Percentiles rank a stretch among this genome's conserved stretches.
Evolutionary conservation across 2,113 vertebrate species (phyloP).

Genomic region (Solea solea): DNA sequence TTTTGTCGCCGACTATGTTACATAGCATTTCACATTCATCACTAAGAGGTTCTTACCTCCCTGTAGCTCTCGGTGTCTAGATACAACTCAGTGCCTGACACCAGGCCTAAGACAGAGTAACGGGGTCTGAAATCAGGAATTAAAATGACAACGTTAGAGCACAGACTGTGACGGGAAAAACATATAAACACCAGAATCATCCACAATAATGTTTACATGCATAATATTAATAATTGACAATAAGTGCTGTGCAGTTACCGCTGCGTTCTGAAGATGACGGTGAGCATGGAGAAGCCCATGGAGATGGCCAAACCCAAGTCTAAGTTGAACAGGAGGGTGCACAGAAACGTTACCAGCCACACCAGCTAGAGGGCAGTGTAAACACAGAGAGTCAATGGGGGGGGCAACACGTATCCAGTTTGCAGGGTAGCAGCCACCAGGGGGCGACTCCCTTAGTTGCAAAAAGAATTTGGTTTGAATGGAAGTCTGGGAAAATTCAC

Average conservation of each 20-base stretch:
- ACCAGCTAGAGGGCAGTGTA: slow-evolving; percentile 77
- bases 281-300: slow-evolving; percentile 88
- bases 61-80: slow-evolving; percentile 83
- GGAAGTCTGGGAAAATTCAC: too few species aligned
- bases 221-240: not conserved
- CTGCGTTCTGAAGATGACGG: slow-evolving; percentile 91
- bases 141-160: slow-evolving; percentile 13
- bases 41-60: slow-evolving; percentile 77
- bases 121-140: slow-evolving; percentile 79
- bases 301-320: slow-evolving; percentile 89
- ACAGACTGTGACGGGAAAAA: not conserved
- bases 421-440: too few species aligned
- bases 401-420: too few species aligned
- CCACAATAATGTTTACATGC: not conserved
- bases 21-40: not conserved
- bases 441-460: too few species aligned
- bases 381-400: slow-evolving; percentile 24
- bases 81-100: slow-evolving; percentile 87
- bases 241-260: slow-evolving; percentile 80
- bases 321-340: slow-evolving; percentile 88
- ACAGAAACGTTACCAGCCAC: slow-evolving; percentile 90
- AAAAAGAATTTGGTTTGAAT: too few species aligned
- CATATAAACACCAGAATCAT: too few species aligned
- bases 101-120: slow-evolving; percentile 89
- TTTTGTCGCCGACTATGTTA: not conserved